Evolutionary conservation across 2,888 invertebrate genomes (phyloP), one percentile per base, ranked within the genome.

Genomic region (Drosophila suboccidentalis): DNA sequence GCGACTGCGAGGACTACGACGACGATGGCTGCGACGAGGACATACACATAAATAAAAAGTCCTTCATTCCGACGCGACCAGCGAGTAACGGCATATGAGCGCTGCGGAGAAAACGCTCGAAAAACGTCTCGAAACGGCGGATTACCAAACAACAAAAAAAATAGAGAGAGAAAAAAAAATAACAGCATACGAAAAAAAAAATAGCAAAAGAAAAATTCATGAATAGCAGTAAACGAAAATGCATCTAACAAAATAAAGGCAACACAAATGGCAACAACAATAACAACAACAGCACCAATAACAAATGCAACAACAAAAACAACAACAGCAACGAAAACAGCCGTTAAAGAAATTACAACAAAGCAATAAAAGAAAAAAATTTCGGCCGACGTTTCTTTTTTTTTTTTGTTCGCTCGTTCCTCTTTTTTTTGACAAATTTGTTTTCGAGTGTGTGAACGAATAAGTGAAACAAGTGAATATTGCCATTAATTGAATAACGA

Each of bases 31-130:
- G 71, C 89, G 82, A 69, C 89, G 89, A 88, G 89, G 84, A 88
- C 89, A 82, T 89, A 82, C 89, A 92, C 92, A 92, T 92, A 92
- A 92, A 92, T 92, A 92, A 92, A 92, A 91, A 91, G 90, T 91
- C 91, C 91, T 92, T 91, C 92, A 91, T 91, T 92, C 92, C 91
- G 91, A 91, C 91, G 92, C 92, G 92, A 91, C 89, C 89, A 90
- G 91, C 91, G 91, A 91, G 91, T 91, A 91, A 91, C 87, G 87
- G 82, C 85, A 80, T 73, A 87, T 71, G 75, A 84, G 77, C 77
- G 79, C 79, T 76, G 73, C 83, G 82, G 87, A 84, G 82, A 77
- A 80, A 87, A 79, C 76, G 78, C 79, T 80, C 64, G 36, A 68
- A 71, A 59, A 50, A 75, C 29, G 71, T 61, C 39, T 58, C 68